A percentile compares a stretch with the other conserved stretches of the same genome.
Evolutionary conservation across 2,888 invertebrate genomes (phyloP).

Genomic region (Stenodema calcarata): DNA sequence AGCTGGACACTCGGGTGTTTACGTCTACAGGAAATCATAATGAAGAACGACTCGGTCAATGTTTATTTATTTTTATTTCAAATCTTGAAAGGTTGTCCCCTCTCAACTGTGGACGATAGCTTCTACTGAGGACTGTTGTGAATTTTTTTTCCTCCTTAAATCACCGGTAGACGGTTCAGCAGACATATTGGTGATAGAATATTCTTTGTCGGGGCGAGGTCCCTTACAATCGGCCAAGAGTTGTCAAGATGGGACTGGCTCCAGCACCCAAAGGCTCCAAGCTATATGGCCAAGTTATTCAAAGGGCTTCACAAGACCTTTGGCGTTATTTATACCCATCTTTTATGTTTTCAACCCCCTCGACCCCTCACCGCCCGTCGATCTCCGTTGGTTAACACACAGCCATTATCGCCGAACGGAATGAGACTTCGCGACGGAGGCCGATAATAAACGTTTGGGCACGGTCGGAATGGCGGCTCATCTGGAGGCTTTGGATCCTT

Average conservation of each 20-base stretch:
- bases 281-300: background rate
- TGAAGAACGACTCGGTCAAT: background rate
- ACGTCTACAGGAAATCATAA: background rate
- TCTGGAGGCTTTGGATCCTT: too few species aligned
- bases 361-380: background rate
- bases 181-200: background rate
- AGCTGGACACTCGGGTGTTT: background rate
- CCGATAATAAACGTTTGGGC: background rate
- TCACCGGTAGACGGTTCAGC: background rate
- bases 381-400: background rate
- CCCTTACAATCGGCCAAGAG: background rate
- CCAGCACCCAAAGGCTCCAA: background rate
- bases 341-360: background rate
- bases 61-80: background rate
- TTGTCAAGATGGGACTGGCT: background rate
- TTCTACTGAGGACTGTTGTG: background rate
- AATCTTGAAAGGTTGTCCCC: too few species aligned
- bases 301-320: background rate
- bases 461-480: background rate
- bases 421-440: background rate
- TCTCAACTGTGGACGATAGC: too few species aligned
- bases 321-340: background rate
- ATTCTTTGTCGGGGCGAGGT: background rate
- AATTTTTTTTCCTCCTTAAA: background rate
- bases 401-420: background rate